Conservation (phyloP, 2,797 vertebrate species). For the Gobionotothen gibberifrons region DNA sequence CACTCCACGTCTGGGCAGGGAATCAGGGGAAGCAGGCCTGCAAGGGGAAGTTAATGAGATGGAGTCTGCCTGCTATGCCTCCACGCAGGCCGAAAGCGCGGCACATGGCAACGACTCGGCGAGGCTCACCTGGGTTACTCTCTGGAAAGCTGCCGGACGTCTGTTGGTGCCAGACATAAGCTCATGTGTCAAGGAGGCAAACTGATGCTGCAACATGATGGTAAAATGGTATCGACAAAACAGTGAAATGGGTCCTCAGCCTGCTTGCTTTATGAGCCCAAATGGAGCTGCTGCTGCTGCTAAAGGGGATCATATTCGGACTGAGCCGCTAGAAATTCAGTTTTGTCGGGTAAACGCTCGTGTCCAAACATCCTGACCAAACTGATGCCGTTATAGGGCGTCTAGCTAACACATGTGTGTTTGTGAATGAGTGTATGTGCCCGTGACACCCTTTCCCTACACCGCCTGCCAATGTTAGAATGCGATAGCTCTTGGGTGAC, state of each 20-base stretch:
- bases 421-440: slow-evolving; percentile 65
- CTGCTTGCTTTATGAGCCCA: slow-evolving; percentile 56
- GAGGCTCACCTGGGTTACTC: slow-evolving; percentile 52
- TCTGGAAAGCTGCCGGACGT: slow-evolving; percentile 32
- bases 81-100: slow-evolving; percentile 18
- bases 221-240: slow-evolving; percentile 61
- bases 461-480: slow-evolving; percentile 70
- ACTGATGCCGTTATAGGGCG: slow-evolving; percentile 41
- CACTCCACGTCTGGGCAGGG: slow-evolving; percentile 58
- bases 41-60: slow-evolving; percentile 64
- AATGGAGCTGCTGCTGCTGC: slow-evolving; percentile 64
- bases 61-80: slow-evolving; percentile 45
- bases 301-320: slow-evolving; percentile 67
- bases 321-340: slow-evolving; percentile 48
- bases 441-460: slow-evolving; percentile 61
- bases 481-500: slow-evolving; percentile 77
- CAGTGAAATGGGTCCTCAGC: slow-evolving; percentile 61
- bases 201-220: slow-evolving; percentile 57
- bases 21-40: slow-evolving; percentile 58
- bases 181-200: slow-evolving; percentile 60
- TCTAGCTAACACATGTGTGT: slow-evolving; percentile 61
- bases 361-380: slow-evolving; percentile 71
- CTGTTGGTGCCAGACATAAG: slow-evolving; percentile 52
- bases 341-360: slow-evolving; percentile 56
- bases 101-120: slow-evolving; percentile 39